Percentiles rank a stretch among this genome's conserved stretches.
phyloP scores from a whole-genome alignment of 2,113 vertebrate species.

The Acrocephalus kingi region DNA sequence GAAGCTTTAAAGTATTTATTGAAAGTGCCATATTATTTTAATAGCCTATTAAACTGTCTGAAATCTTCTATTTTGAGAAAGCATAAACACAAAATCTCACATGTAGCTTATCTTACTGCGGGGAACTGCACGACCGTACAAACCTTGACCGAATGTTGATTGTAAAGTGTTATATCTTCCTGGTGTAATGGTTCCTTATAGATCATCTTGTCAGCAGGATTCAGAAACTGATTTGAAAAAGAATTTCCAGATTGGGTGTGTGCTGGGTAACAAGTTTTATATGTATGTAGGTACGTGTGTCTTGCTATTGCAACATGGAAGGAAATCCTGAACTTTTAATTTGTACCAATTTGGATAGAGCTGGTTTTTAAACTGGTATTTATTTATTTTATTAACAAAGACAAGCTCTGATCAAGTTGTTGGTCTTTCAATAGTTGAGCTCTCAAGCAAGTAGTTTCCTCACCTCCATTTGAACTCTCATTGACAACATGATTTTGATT shows the following conservation, averaged over 20 bases:
- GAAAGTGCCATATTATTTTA: conserved; percentile 81
- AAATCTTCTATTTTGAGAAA: conserved; percentile 43
- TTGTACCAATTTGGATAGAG: not conserved
- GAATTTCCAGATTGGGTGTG: not conserved
- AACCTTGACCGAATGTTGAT: not conserved
- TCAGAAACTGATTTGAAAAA: not conserved
- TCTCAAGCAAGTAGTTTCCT: not conserved
- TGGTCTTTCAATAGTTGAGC: not conserved
- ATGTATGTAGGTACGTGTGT: not conserved
- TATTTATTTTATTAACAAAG: conserved; percentile 15
- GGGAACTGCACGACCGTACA: not conserved
- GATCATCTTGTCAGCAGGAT: conserved; percentile 48
- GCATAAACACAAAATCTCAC: conserved; percentile 4
- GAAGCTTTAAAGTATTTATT: conserved; percentile 84
- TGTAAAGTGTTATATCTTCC: conserved; percentile 39
- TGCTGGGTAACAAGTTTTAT: not conserved
- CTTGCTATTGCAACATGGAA: not conserved
- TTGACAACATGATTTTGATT: not conserved
- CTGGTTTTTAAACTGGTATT: not conserved
- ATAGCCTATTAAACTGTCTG: conserved; percentile 64
- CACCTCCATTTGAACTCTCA: not conserved
- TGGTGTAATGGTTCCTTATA: conserved; percentile 40
- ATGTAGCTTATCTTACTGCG: not conserved
- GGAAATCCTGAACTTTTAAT: not conserved
- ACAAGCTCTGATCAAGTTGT: not conserved